phyloP scores from a whole-genome alignment of 1,140 invertebrate species.

The Zaprionus africanus region DNA sequence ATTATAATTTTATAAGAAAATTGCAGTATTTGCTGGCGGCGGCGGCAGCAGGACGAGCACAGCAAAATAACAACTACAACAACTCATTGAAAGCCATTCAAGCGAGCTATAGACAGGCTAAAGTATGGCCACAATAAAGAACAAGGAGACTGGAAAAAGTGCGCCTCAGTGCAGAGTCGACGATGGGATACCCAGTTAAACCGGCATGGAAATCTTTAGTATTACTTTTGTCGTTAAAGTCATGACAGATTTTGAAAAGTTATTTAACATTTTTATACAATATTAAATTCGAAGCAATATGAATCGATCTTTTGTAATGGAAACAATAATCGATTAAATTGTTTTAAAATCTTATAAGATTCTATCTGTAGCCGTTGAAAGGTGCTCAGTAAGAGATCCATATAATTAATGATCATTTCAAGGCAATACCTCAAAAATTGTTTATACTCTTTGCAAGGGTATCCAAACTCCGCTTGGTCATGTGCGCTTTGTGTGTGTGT shows the following conservation, averaged over 20 bases:
- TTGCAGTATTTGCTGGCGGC: conserved; percentile 51
- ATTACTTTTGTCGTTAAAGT: no score
- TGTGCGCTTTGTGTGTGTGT: conserved; percentile 14
- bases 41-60: conserved; percentile 12
- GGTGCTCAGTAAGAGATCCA: no score
- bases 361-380: no score
- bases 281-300: no score
- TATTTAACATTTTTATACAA: no score
- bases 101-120: conserved; percentile 39
- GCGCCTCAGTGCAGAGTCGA: background rate
- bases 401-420: background rate
- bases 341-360: no score
- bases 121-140: conserved; percentile 13
- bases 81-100: conserved; percentile 56
- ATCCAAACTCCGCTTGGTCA: background rate
- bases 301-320: no score
- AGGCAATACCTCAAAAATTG: background rate
- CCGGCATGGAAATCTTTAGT: no score
- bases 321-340: no score
- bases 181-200: background rate
- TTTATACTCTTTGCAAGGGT: background rate
- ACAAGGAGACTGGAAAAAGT: conserved; percentile 26
- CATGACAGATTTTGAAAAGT: no score
- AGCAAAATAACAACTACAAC: conserved; percentile 16
- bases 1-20: conserved; percentile 80